Evolutionary conservation across 2,797 vertebrate genomes (phyloP).

Genomic region (Peromyscus nudipes): DNA sequence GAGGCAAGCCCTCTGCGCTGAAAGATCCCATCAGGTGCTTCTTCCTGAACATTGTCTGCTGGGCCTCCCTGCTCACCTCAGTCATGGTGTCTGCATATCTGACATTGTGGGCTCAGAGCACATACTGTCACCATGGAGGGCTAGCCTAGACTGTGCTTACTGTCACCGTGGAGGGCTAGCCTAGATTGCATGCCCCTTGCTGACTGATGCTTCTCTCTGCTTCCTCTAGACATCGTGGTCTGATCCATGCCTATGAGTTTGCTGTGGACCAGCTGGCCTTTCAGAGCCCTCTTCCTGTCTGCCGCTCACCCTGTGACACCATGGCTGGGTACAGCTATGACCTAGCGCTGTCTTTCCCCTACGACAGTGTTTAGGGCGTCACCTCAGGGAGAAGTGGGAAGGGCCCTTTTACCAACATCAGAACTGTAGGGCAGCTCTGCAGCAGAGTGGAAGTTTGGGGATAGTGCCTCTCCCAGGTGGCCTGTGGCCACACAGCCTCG

Average conservation of each 20-base stretch:
- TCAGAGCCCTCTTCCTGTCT: conserved; percentile 94
- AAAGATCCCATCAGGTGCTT: not conserved
- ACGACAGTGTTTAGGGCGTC: conserved; percentile 86
- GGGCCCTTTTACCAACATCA: rapidly evolving
- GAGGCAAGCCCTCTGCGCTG: not conserved
- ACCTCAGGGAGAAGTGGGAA: not conserved
- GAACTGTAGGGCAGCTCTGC: not conserved
- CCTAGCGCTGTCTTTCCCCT: conserved; percentile 93
- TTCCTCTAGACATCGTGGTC: conserved; percentile 92
- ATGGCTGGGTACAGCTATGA: conserved; percentile 94
- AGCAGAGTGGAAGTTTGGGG: rapidly evolving
- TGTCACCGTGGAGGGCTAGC: not conserved
- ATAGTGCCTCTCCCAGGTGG: not conserved
- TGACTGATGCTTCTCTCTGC: not conserved
- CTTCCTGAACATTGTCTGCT: not conserved
- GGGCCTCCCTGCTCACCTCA: not conserved
- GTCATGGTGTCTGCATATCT: rapidly evolving
- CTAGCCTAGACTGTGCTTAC: no score
- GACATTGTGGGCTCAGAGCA: not conserved
- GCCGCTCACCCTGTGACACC: conserved; percentile 92
- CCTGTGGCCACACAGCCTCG: not conserved
- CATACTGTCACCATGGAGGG: not conserved
- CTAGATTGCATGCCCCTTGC: not conserved
- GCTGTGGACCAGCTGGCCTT: conserved; percentile 90
- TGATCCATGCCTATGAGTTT: conserved; percentile 95